Conservation (phyloP, 2,888 invertebrate species). For the Congeria kusceri region DNA sequence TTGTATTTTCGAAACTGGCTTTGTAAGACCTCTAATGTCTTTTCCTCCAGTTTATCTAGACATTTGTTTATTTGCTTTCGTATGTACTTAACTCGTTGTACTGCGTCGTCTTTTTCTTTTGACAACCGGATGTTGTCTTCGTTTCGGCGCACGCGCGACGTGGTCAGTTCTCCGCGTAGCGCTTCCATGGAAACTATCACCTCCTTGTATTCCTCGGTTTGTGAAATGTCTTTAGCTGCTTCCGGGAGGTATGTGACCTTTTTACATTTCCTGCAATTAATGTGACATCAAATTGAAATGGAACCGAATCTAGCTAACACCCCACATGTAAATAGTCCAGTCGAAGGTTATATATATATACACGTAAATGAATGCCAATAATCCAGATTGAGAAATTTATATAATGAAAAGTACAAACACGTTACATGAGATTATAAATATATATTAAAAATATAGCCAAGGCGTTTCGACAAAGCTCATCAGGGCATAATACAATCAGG, state of each 20-base stretch:
- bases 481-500: no score
- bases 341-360: no score
- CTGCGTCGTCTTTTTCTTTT: constrained; percentile 29
- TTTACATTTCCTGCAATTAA: constrained; percentile 33
- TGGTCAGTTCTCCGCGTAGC: constrained; percentile 14
- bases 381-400: no score
- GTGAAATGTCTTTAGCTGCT: constrained; percentile 27
- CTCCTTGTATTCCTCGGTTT: constrained; percentile 38
- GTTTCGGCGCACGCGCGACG: constrained; percentile 10
- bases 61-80: constrained; percentile 27
- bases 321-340: no score
- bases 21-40: constrained; percentile 26
- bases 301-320: no score
- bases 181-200: constrained; percentile 15
- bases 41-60: constrained; percentile 22
- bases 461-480: no score
- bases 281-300: no score
- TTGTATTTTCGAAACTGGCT: constrained; percentile 16
- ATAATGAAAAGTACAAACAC: no score
- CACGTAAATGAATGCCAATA: no score
- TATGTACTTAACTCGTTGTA: constrained; percentile 15
- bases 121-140: constrained; percentile 30
- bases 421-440: no score
- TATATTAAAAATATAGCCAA: no score
- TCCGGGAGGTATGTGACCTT: constrained; percentile 33